phyloP scores from a whole-genome alignment of 2,113 vertebrate genomes.

The Spermophilus dauricus region DNA sequence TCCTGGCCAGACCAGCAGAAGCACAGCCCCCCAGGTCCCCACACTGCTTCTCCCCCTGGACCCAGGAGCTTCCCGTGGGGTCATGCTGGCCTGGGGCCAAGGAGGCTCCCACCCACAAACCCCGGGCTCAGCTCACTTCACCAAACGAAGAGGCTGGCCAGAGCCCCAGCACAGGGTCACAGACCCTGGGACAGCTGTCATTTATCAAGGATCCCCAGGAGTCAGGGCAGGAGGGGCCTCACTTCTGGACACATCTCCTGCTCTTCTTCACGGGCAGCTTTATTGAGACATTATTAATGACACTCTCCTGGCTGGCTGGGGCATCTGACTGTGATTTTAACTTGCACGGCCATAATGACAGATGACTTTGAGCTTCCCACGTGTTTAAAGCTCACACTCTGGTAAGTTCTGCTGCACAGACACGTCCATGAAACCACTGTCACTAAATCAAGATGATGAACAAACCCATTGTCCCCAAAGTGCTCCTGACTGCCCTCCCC shows the following conservation, averaged over 20 bases:
- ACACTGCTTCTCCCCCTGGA: too few species aligned
- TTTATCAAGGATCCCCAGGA: neutral
- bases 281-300: neutral
- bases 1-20: neutral
- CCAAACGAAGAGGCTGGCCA: neutral
- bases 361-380: neutral
- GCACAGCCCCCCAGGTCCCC: rapidly evolving
- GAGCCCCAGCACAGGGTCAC: neutral
- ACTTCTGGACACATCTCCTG: neutral
- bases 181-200: neutral
- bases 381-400: neutral
- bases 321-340: rapidly evolving
- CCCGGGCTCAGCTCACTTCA: neutral
- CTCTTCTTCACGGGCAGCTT: neutral
- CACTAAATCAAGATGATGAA: neutral
- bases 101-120: neutral
- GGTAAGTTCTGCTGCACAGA: neutral
- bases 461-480: neutral
- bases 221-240: neutral
- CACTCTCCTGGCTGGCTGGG: neutral
- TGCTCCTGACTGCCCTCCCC: neutral
- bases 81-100: neutral
- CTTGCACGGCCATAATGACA: neutral
- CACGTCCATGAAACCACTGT: neutral
- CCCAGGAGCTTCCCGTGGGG: rapidly evolving